Percentiles rank a stretch among this genome's conserved stretches.
These are phyloP conservation scores for Dufourea novaeangliae DNA, from an alignment of 1,140 invertebrate genomes.

Conservation along the genomic window DNA sequence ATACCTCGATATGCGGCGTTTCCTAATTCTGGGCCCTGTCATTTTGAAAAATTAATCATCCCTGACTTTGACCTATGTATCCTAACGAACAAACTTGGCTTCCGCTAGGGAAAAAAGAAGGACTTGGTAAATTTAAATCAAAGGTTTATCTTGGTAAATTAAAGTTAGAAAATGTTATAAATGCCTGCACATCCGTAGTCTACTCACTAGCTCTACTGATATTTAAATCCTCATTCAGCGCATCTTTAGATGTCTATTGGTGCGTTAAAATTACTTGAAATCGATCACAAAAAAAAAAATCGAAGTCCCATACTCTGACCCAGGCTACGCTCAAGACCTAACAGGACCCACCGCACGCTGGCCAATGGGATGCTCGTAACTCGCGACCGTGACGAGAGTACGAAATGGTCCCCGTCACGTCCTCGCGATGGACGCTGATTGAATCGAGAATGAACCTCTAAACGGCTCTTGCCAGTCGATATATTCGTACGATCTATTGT, in stretches of 20 bases:
- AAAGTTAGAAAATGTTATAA: too few relatives aligned
- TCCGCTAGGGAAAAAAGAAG: too few relatives aligned
- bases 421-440: slow-evolving; percentile 60
- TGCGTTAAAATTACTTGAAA: background rate
- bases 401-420: slow-evolving; percentile 42
- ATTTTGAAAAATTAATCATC: background rate
- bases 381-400: slow-evolving; percentile 55
- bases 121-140: too few relatives aligned
- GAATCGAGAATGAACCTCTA: slow-evolving; percentile 68
- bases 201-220: too few relatives aligned
- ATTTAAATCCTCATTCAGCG: too few relatives aligned
- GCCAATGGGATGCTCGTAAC: slow-evolving; percentile 59
- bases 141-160: too few relatives aligned
- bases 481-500: slow-evolving; percentile 56
- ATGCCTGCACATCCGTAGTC: too few relatives aligned
- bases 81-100: too few relatives aligned
- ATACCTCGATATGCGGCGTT: background rate
- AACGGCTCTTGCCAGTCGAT: slow-evolving; percentile 57
- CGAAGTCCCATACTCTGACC: slow-evolving; percentile 20
- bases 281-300: background rate
- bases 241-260: background rate
- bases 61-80: background rate
- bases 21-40: background rate
- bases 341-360: slow-evolving; percentile 50
- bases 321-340: slow-evolving; percentile 12